These are phyloP conservation scores for Labeo calbasu DNA, from an alignment of 2,797 vertebrate species.

Conservation along the genomic window DNA sequence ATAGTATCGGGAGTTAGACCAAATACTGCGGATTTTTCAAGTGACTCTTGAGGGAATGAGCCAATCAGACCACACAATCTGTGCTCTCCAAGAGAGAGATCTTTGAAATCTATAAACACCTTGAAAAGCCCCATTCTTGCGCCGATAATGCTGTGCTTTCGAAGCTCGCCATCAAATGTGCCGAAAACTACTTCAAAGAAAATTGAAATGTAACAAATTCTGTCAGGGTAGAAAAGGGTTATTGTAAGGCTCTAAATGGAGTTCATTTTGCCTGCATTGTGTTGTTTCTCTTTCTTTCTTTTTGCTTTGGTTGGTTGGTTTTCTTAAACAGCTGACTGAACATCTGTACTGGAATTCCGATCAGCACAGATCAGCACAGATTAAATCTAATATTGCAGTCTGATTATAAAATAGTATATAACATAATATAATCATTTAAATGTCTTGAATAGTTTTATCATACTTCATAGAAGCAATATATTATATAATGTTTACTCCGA, in stretches of 20 bases:
- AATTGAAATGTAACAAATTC: slow-evolving; percentile 83
- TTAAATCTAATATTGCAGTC: neutral
- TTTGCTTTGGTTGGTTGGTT: slow-evolving; percentile 4
- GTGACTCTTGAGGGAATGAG: slow-evolving; percentile 85
- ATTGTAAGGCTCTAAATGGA: slow-evolving; percentile 74
- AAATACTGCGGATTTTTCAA: slow-evolving; percentile 80
- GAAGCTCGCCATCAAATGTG: slow-evolving; percentile 88
- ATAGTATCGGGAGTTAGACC: slow-evolving; percentile 41
- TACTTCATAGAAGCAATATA: too few species aligned
- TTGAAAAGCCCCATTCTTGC: slow-evolving; percentile 81
- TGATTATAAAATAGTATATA: neutral
- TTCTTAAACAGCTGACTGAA: slow-evolving; percentile 41
- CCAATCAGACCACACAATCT: slow-evolving; percentile 83
- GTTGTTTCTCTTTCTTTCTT: neutral
- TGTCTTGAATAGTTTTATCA: neutral
- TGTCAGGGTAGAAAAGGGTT: slow-evolving; percentile 80
- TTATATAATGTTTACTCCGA: neutral
- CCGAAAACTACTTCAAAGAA: slow-evolving; percentile 81
- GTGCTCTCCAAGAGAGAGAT: slow-evolving; percentile 79
- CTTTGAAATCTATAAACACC: slow-evolving; percentile 91
- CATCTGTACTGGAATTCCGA: slow-evolving; percentile 31
- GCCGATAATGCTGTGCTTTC: slow-evolving; percentile 83
- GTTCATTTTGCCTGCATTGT: slow-evolving; percentile 29
- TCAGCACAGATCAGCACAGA: neutral
- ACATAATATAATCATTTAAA: neutral